Evolutionary conservation across 2,113 vertebrate genomes (phyloP).

Genomic region (Stegostoma tigrinum): DNA sequence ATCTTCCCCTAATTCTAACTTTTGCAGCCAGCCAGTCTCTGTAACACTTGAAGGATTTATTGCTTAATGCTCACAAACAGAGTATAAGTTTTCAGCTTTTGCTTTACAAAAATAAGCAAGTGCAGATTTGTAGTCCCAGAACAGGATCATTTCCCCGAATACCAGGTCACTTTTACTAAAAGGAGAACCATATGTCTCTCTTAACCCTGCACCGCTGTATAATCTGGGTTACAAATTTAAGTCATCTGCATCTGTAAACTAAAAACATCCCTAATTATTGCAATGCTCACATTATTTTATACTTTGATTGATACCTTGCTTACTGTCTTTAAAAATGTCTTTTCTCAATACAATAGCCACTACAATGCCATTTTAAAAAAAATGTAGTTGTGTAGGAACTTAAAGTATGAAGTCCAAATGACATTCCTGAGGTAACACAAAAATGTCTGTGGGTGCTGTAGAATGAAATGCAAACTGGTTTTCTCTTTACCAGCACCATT

Average conservation of each 20-base stretch:
- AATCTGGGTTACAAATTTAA: background rate
- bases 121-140: background rate
- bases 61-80: background rate
- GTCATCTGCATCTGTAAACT: background rate
- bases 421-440: background rate
- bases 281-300: background rate
- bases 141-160: background rate
- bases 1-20: background rate
- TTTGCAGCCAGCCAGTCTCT: background rate
- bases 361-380: too few species aligned
- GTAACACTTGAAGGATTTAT: background rate
- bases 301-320: background rate
- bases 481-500: too few species aligned
- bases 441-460: too few species aligned
- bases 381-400: background rate
- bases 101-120: background rate
- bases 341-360: background rate
- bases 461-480: too few species aligned
- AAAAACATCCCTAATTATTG: background rate
- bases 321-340: background rate
- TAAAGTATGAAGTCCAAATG: background rate
- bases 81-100: background rate
- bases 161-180: background rate
- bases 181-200: background rate
- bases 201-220: background rate